Evolutionary conservation across 2,888 invertebrate species (phyloP), one percentile per base, ranked within the genome.

Genomic region (Agrochola circellaris): DNA sequence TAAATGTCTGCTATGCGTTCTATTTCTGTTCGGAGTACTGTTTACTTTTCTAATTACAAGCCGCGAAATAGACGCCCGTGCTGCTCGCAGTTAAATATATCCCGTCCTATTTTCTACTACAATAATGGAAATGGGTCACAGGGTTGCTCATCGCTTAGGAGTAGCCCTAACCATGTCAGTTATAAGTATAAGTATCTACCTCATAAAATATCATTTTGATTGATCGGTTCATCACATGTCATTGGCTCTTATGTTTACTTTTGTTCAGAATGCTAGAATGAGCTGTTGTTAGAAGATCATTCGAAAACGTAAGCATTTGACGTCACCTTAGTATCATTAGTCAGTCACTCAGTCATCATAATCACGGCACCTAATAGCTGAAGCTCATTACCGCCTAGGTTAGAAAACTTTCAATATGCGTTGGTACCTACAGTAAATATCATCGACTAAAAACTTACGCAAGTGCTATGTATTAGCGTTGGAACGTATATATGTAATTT

Each of bases 1-100:
- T 82, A 77, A 75, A 87, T 88, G 74, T 84, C 88, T 89, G 89
- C 89, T 89, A 88, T 89, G 87, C 88, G 86, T 90, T 92, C 93
- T 94, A 94, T 94, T 94, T 93, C 78, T 84, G 89, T 87, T 76
- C 86, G 81, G 86, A 89, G 88, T 89, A 87, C 92, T 94, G 94
- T 95, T 94, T 95, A 95, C 94, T 92, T 94, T 93, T 93, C 90
- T 95, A 94, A 95, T 95, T 94, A 93, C 92, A 91, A 91, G 89
- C 90, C 88, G 88, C 90, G 91, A 92, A 94, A 95, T 95, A 94
- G 93, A 93, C 92, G 90, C 89, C 84, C 87, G 93, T 91, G 90
- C 89, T 89, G 95, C 94, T 95, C 92, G 91, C 83, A 92, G 91
- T 93, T 95, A 95, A 93, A 93, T 93, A 92, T 95, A 95, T 93